phyloP scores from a whole-genome alignment of 2,888 invertebrate genomes.

The Allygus modestus region DNA sequence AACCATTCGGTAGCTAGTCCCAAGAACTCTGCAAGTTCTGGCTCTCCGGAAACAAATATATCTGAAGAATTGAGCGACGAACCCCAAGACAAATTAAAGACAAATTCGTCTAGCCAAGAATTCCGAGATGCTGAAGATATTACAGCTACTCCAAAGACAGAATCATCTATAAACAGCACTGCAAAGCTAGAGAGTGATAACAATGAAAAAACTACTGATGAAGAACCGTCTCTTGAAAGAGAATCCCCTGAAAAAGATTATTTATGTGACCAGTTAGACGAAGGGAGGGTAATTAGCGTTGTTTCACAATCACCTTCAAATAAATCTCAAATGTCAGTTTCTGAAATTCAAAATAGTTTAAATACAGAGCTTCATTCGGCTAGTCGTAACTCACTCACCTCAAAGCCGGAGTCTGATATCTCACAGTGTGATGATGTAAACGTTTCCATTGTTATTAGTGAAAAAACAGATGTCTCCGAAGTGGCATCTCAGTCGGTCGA shows the following conservation, averaged over 20 bases:
- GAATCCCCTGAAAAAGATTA: background rate
- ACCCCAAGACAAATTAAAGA: background rate
- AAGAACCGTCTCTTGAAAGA: constrained; percentile 6
- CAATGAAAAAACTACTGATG: background rate
- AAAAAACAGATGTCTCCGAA: constrained; percentile 5
- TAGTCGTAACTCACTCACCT: background rate
- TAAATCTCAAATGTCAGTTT: background rate
- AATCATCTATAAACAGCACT: background rate
- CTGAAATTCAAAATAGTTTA: background rate
- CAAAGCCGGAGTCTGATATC: background rate
- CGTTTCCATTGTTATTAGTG: constrained; percentile 19
- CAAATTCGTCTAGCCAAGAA: background rate
- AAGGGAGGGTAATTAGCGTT: constrained; percentile 30
- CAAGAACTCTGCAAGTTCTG: background rate
- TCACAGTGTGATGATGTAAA: constrained; percentile 8
- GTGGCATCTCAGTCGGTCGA: background rate
- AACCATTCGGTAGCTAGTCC: background rate
- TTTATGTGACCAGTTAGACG: background rate
- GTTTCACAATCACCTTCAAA: constrained; percentile 30
- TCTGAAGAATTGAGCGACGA: constrained; percentile 22
- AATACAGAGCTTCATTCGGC: background rate
- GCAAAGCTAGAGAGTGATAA: constrained; percentile 7
- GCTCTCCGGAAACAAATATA: background rate
- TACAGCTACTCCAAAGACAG: background rate
- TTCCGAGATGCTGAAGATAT: constrained; percentile 28